A percentile compares a stretch with the other conserved stretches of the same genome.
Evolutionary conservation across 2,797 vertebrate species (phyloP).

Genomic region (Linurgus olivaceus): DNA sequence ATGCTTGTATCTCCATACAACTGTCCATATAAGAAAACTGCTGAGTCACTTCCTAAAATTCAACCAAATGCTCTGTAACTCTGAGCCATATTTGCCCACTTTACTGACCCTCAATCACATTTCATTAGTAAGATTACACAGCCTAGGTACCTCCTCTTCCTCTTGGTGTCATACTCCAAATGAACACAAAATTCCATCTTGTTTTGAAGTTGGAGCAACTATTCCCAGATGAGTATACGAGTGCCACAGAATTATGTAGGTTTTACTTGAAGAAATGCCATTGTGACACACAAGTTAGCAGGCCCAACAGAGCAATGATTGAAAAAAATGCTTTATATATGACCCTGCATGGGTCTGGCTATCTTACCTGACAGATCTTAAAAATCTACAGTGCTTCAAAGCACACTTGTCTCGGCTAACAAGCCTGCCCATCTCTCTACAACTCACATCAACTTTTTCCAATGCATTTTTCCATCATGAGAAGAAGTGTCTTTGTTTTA

Average conservation of each 20-base stretch:
- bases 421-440: neutral
- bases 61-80: neutral
- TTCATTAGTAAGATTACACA: neutral
- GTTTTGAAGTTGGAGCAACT: neutral
- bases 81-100: neutral
- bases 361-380: neutral
- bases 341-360: neutral
- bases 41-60: neutral
- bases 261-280: neutral
- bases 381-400: neutral
- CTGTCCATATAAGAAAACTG: neutral
- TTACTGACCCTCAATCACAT: neutral
- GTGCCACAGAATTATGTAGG: neutral
- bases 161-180: neutral
- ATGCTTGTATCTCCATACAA: neutral
- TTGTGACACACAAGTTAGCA: neutral
- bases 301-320: neutral
- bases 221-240: neutral
- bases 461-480: neutral
- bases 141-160: neutral
- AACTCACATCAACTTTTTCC: neutral
- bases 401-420: neutral
- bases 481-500: neutral
- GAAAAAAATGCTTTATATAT: neutral
- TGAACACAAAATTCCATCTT: accelerated